phyloP scores from a whole-genome alignment of 1,140 invertebrate species.

The Asbolus verrucosus region DNA sequence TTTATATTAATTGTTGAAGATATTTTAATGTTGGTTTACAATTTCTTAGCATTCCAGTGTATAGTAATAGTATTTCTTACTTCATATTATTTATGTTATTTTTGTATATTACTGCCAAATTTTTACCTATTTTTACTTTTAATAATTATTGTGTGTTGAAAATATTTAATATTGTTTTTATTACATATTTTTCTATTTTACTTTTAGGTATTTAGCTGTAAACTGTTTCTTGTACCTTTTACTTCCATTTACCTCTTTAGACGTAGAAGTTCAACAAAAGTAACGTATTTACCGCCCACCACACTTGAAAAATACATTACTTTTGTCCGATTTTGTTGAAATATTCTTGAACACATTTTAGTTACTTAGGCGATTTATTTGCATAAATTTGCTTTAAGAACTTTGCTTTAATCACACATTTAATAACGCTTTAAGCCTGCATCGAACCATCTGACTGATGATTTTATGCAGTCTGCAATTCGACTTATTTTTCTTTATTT shows the following conservation, averaged over 20 bases:
- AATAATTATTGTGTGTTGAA: conserved; percentile 45
- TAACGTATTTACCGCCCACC: not conserved
- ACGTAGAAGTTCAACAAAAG: conserved; percentile 16
- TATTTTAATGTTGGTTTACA: conserved; percentile 47
- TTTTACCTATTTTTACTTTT: conserved; percentile 58
- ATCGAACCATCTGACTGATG: too few species aligned
- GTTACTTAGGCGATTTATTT: conserved; percentile 62
- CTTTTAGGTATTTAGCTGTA: conserved; percentile 53
- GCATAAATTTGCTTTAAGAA: conserved; percentile 62
- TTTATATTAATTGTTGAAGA: conserved; percentile 42
- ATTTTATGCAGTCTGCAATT: too few species aligned
- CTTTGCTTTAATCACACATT: conserved; percentile 36
- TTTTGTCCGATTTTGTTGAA: conserved; percentile 18
- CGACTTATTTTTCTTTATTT: conserved; percentile 44
- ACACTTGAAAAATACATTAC: conserved; percentile 3
- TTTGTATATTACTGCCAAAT: conserved; percentile 57
- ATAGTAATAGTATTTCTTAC: conserved; percentile 44
- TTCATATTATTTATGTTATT: conserved; percentile 45
- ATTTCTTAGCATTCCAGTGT: conserved; percentile 52
- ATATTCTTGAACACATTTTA: conserved; percentile 41
- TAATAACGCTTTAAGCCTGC: conserved; percentile 10
- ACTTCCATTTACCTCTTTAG: conserved; percentile 44
- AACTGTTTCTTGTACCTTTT: conserved; percentile 53
- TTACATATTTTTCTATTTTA: conserved; percentile 58
- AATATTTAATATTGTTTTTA: conserved; percentile 54